A percentile compares a stretch with the other conserved stretches of the same genome.
Evolutionary conservation across 2,888 invertebrate genomes (phyloP).

Genomic region (Lathronympha strigana): DNA sequence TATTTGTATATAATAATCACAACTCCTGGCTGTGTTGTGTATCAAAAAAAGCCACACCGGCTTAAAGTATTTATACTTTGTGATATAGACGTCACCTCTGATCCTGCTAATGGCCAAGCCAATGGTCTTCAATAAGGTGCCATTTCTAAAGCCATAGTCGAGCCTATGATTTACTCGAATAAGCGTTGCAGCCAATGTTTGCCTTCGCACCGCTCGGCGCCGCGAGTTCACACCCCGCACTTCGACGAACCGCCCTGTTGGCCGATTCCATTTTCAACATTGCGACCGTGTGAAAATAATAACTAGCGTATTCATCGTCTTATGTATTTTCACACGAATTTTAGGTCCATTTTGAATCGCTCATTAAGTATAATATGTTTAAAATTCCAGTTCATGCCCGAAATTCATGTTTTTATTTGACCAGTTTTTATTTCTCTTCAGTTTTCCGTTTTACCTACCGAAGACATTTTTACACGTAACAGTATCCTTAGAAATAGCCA

Average conservation of each 20-base stretch:
- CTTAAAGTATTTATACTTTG: too few species aligned
- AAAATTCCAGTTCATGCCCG: background rate
- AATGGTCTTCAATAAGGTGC: background rate
- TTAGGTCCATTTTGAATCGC: background rate
- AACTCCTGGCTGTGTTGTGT: too few species aligned
- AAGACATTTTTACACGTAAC: too few species aligned
- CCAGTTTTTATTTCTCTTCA: too few species aligned
- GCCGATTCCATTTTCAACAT: slow-evolving; percentile 35
- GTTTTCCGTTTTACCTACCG: too few species aligned
- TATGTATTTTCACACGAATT: slow-evolving; percentile 21
- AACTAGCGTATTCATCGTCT: background rate
- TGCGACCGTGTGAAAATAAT: slow-evolving; percentile 40
- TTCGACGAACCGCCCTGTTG: slow-evolving; percentile 53
- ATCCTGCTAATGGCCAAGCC: background rate
- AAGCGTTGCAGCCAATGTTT: slow-evolving; percentile 51
- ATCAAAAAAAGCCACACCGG: too few species aligned
- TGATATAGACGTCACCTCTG: background rate
- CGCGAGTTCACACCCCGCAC: slow-evolving; percentile 60
- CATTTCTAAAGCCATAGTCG: background rate
- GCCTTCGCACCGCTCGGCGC: slow-evolving; percentile 63
- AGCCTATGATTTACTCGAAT: slow-evolving; percentile 2
- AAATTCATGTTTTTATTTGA: too few species aligned
- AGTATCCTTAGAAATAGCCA: background rate
- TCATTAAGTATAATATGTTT: background rate
- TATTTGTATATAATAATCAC: too few species aligned